phyloP scores from a whole-genome alignment of 2,888 invertebrate species.

The Helleia helle region DNA sequence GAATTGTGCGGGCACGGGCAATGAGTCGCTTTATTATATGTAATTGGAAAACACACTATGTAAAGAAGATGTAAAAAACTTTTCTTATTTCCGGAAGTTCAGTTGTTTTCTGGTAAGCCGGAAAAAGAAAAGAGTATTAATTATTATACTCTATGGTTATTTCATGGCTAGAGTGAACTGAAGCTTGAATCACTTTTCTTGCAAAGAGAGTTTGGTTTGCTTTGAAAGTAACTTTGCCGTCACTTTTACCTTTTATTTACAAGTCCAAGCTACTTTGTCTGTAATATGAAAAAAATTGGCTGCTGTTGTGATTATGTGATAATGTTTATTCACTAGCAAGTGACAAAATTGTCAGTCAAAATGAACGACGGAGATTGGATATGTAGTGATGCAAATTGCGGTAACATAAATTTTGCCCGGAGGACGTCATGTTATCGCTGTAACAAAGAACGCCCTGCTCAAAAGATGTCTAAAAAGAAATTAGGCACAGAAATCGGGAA shows the following conservation, averaged over 20 bases:
- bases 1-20: too few relatives aligned
- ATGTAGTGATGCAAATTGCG: slow-evolving; percentile 82
- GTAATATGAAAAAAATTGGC: slow-evolving; percentile 3
- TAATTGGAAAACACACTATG: too few relatives aligned
- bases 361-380: slow-evolving; percentile 79
- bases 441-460: slow-evolving; percentile 78
- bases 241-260: slow-evolving; percentile 57
- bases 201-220: slow-evolving; percentile 66
- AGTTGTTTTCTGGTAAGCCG: slow-evolving; percentile 8
- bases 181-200: slow-evolving; percentile 54
- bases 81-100: too few relatives aligned
- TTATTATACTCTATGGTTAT: slow-evolving; percentile 19
- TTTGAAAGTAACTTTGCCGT: slow-evolving; percentile 49
- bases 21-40: too few relatives aligned
- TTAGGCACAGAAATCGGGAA: slow-evolving; percentile 98
- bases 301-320: slow-evolving; percentile 19
- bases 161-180: slow-evolving; percentile 51
- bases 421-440: slow-evolving; percentile 94
- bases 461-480: slow-evolving; percentile 78
- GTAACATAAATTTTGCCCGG: slow-evolving; percentile 95
- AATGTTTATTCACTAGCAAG: slow-evolving; percentile 12
- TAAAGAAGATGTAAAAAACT: too few relatives aligned
- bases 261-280: slow-evolving; percentile 21
- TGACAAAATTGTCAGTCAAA: slow-evolving; percentile 33
- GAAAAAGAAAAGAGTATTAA: slow-evolving; percentile 8